phyloP scores from a whole-genome alignment of 2,888 invertebrate genomes.

The Leptopilina syphax region DNA sequence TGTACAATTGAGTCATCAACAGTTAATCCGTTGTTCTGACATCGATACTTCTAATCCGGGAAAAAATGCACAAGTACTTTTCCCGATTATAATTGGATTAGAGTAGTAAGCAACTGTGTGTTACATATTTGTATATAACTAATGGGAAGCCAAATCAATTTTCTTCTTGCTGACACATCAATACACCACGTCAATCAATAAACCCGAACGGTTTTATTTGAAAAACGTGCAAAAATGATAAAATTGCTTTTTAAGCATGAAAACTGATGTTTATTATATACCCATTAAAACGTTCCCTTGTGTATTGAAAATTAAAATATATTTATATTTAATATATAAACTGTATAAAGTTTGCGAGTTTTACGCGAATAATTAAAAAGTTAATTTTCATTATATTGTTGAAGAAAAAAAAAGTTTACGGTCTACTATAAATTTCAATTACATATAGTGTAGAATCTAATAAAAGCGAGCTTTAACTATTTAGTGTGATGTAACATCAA shows the following conservation, averaged over 20 bases:
- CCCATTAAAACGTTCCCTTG: too few species aligned
- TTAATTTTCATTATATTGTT: too few species aligned
- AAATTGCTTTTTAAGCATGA: not conserved
- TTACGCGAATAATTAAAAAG: too few species aligned
- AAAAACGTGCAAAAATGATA: not conserved
- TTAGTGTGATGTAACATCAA: constrained; percentile 5
- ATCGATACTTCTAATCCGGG: not conserved
- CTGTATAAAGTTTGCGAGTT: too few species aligned
- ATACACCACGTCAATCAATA: constrained; percentile 11
- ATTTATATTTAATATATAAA: not conserved
- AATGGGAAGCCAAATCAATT: constrained; percentile 35
- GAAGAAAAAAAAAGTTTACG: too few species aligned
- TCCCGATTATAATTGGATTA: constrained; percentile 12
- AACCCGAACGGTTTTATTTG: not conserved
- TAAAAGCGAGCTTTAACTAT: not conserved
- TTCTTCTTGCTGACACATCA: constrained; percentile 37
- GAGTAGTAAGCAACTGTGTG: not conserved
- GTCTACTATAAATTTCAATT: constrained; percentile 26
- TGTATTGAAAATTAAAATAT: too few species aligned
- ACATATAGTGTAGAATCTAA: not conserved
- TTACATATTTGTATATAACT: not conserved
- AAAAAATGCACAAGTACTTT: constrained; percentile 11
- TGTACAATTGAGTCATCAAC: too few species aligned
- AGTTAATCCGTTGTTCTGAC: too few species aligned
- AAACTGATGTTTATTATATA: not conserved